Evolutionary conservation across 2,888 invertebrate genomes (phyloP), one percentile per base, ranked within the genome.

Genomic region (Protonemura montana): DNA sequence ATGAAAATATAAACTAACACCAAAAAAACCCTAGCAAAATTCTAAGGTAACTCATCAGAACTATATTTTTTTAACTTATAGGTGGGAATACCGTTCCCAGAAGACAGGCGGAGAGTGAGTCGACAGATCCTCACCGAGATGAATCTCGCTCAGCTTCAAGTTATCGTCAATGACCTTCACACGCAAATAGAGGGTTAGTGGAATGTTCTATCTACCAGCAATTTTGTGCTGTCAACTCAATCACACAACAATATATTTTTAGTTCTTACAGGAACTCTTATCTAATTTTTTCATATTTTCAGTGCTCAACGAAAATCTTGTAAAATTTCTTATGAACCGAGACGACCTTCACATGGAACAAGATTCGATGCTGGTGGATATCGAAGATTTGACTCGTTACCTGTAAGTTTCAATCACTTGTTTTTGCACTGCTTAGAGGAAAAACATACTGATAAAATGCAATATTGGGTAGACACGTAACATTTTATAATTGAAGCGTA

Each of bases 281-380:
- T 6, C 35, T 35, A 35, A 6, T 35, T 6, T 6, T 35, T 35
- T 35, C 59, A 76, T 84, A 82, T 87, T 86, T 87, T 85, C 89
- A 93, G 95, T 94, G 84, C 93, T 98, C 89, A 99, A 99, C 92
- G 97, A 98, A 91, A 95, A 95, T 87, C 93, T 99, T 89, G 98
- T 99, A 86, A 95, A 96, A 91, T 94, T 97, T 91, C 92, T 99
- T 89, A 95, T 98, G 94, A 96, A 97, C 90, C 93, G 98, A 88
- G 99, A 99, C 92, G 98, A 98, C 91, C 93, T 98, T 84, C 98
- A 98, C 92, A 98, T 99, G 98, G 97, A 97, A 88, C 98, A 99
- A 92, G 99, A 99, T 92, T 98, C 98, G 77, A 98, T 98, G 96
- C 94, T 98, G 89, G 98, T 98, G 76, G 98, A 99, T 91, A 98